Base-by-base conservation (phyloP, 1,140 invertebrate species). In the Adelges cooleyi region DNA sequence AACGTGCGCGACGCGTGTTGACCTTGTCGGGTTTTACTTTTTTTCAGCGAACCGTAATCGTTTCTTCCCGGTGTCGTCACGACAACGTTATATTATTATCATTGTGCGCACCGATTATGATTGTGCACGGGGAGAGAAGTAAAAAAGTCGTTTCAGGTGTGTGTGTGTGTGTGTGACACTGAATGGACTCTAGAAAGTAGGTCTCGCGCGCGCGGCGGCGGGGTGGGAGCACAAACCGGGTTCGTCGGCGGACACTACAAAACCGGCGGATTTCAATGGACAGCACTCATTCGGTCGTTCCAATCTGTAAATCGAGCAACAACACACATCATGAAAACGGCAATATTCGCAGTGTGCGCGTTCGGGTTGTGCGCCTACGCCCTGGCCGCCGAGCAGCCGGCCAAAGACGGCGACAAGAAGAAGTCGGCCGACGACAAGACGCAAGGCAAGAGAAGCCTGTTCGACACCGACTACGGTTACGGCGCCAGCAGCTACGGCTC, bases 401-500 rank as follows among this genome's bases (percentile, higher is more conserved):
- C 48, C 6, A 22, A 17, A 48, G 44, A 48, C 44, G 18, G 4
- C 6, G 50, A 67, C 20, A 38, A 51, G 13, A n/a, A n/a, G n/a
- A n/a, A n/a, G n/a, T n/a, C n/a, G n/a, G 15, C 18, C 0, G 29
- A 22, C 0, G 22, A 49, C 27, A 42, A 40, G 49, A 50, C 18
- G 2, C 59, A 66, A 23, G 51, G 23, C 15, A 68, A 68, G 62
- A 62, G 67, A 17, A 65, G 67, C 5, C 15, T 66, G 23, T 68
- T 33, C 67, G 78, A 78, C 69, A 53, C 81, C 68, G 80, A 82
- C 40, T 82, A 80, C 68, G 80, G 81, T 3, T 80, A 80, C 69
- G 82, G 82, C n/a, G 38, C 66, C 11, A 10, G 40, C 17, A 23
- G 20, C 0, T 10, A 27, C 17, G 40, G 23, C 20, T 5, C 23